Evolutionary conservation across 2,888 invertebrate species (phyloP).

Genomic region (Drosophila neotestacea): DNA sequence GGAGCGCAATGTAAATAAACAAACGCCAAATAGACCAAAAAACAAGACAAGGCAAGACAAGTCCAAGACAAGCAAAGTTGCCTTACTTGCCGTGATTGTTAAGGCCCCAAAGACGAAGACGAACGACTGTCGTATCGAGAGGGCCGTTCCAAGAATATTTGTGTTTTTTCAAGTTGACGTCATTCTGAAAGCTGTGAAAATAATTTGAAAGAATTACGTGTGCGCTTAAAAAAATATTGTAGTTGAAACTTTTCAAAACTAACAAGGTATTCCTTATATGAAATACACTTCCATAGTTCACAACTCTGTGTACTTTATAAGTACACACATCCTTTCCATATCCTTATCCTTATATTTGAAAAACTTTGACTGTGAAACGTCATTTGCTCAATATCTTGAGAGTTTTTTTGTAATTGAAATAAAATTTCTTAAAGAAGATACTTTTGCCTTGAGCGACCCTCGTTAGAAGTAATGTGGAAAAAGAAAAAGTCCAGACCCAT

Average conservation of each 20-base stretch:
- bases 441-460: slow-evolving; percentile 9
- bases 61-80: slow-evolving; percentile 28
- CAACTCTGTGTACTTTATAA: too few relatives aligned
- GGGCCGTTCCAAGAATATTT: slow-evolving; percentile 16
- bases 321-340: too few relatives aligned
- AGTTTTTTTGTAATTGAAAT: too few relatives aligned
- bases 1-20: slow-evolving; percentile 77
- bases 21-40: slow-evolving; percentile 65
- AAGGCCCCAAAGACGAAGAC: slow-evolving; percentile 14
- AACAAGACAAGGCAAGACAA: slow-evolving; percentile 45
- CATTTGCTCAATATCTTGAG: too few relatives aligned
- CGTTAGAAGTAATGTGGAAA: slow-evolving; percentile 24
- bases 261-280: background rate
- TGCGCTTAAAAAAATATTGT: background rate
- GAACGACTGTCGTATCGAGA: slow-evolving; percentile 15
- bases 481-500: background rate
- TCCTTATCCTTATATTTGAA: too few relatives aligned
- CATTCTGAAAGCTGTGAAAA: background rate
- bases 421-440: too few relatives aligned
- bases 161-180: slow-evolving; percentile 8
- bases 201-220: background rate
- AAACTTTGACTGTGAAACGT: too few relatives aligned
- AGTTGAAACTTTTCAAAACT: background rate
- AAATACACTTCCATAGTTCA: background rate
- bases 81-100: slow-evolving; percentile 32